Evolutionary conservation across 2,797 vertebrate genomes (phyloP), one percentile per base, ranked within the genome.

Genomic region (Periophthalmus magnuspinnatus): DNA sequence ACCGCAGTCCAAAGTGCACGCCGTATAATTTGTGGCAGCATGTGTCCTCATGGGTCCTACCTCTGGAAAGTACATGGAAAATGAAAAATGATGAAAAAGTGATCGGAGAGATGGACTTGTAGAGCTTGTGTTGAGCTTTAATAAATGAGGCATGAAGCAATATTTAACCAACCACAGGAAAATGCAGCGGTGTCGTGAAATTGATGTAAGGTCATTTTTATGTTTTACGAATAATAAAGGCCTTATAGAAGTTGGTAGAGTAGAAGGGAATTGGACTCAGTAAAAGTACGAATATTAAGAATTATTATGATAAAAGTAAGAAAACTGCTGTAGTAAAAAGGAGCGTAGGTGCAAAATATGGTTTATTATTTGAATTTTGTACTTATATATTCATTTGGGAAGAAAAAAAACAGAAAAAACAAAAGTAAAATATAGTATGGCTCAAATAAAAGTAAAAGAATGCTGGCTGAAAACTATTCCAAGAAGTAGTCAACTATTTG

Each of bases 61-160:
- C 16, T 57, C 8, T 69, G 68, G 61, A 60, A 78, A 52, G 36
- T 57, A 67, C 52, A 57, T 41, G 52, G 58, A 66, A 57, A 60
- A 10, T 61, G 5, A 61, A 21, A 48, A 47, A 32, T 47, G 6
- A 73, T 74, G 67, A 62, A 76, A 52, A 56, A 67, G n/a, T 38
- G 21, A 67, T 67, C 10, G 34, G 5, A 45, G 34, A 67, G 14
- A 56, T 16, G 38, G 65, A 57, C 52, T 67, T 38, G 19, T 32
- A 54, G 13, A 56, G 22, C 4, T 56, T 66, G 41, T 66, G 47
- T 28, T 24, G n/a, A 67, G 17, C 16, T 36, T 10, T 57, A 57
- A 56, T 67, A 45, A 41, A 67, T 56, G 65, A 41, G 65, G 21
- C 13, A 57, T 41, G 34, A 36, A 19, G 21, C 34, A 22, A 67